phyloP scores from a whole-genome alignment of 2,797 vertebrate genomes.

The Myripristis jacobus region DNA sequence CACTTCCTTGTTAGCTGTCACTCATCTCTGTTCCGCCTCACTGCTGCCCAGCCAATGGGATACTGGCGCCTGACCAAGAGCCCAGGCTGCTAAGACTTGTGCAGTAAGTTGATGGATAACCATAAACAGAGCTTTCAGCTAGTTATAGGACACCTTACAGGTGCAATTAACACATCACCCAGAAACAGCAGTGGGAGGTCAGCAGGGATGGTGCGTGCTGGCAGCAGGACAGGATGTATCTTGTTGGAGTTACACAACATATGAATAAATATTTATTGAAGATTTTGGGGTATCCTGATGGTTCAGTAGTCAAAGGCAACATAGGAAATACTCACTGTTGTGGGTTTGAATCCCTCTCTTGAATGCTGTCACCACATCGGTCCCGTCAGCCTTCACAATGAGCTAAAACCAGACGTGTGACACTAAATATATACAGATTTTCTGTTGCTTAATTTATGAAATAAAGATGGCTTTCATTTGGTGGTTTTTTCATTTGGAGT shows the following conservation, averaged over 20 bases:
- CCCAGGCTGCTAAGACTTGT: conserved; percentile 76
- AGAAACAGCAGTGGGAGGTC: conserved; percentile 26
- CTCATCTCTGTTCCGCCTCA: conserved; percentile 85
- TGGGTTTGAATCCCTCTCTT: no score
- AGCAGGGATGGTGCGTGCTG: conserved; percentile 24
- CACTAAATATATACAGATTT: background rate
- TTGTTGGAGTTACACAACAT: conserved; percentile 30
- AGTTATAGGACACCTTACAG: conserved; percentile 84
- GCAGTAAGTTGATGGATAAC: conserved; percentile 80
- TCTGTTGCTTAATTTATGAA: no score
- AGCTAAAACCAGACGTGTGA: background rate
- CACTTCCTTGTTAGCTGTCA: conserved; percentile 73
- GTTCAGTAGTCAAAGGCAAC: background rate
- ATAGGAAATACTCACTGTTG: no score
- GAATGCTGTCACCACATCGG: background rate
- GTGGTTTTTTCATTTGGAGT: no score
- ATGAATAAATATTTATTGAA: conserved; percentile 54
- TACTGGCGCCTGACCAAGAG: conserved; percentile 81
- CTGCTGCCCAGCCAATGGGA: conserved; percentile 80
- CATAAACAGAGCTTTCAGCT: conserved; percentile 76
- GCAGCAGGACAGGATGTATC: conserved; percentile 6
- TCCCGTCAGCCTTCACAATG: background rate
- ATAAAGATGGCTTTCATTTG: background rate
- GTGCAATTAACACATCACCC: conserved; percentile 78
- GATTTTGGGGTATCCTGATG: conserved; percentile 12